Evolutionary conservation across 1,140 invertebrate genomes (phyloP).

Genomic region (Cyclina sinensis): DNA sequence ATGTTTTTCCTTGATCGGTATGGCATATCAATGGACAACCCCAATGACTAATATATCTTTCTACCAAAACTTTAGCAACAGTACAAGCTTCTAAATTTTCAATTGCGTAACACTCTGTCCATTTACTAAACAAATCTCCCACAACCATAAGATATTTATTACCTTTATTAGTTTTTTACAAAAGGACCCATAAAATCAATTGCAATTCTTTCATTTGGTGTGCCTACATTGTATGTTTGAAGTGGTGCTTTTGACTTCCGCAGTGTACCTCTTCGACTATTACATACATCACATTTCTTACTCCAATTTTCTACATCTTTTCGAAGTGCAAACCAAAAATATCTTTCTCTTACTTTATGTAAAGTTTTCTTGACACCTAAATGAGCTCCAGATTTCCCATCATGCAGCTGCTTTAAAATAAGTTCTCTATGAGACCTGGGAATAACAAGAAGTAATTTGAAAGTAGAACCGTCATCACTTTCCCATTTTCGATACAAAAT

Average conservation of each 20-base stretch:
- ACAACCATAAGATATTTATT: too few species aligned
- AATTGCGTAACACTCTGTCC: conserved; percentile 71
- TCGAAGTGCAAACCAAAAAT: background rate
- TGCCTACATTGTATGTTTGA: conserved; percentile 60
- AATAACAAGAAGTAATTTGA: conserved; percentile 46
- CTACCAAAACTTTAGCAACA: conserved; percentile 80
- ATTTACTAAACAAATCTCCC: too few species aligned
- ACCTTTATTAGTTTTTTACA: too few species aligned
- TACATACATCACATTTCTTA: conserved; percentile 65
- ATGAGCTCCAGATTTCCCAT: too few species aligned
- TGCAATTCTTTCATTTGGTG: conserved; percentile 52
- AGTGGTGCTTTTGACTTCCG: conserved; percentile 28
- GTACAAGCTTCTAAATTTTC: conserved; percentile 73
- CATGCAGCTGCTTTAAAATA: too few species aligned
- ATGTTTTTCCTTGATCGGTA: too few species aligned
- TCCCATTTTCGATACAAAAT: conserved; percentile 66
- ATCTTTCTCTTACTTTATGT: background rate
- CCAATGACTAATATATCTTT: conserved; percentile 79
- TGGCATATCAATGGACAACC: too few species aligned
- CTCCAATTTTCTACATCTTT: conserved; percentile 48
- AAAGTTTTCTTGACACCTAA: conserved; percentile 40
- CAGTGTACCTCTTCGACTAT: conserved; percentile 1
- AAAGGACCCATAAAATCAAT: conserved; percentile 67
- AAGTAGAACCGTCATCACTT: conserved; percentile 15
- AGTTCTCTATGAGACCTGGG: conserved; percentile 35